Percentiles rank a stretch among this genome's conserved stretches.
Conservation (phyloP, 1,140 invertebrate species). For the Carposina sasakii region DNA sequence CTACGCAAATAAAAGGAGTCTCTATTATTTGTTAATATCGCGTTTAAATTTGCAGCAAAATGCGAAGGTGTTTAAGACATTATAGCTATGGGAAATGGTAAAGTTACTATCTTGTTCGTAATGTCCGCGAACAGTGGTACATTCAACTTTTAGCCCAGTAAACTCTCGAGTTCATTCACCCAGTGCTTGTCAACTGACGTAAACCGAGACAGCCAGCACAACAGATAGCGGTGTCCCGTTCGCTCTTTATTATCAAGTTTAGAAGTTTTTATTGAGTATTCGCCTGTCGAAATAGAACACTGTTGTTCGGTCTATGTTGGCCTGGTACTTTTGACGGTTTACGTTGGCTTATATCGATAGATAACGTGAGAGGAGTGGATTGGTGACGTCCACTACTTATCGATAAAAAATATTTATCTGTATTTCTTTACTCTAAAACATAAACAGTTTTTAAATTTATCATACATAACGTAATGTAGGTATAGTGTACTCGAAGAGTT, state of each 20-base stretch:
- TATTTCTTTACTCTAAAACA: too few relatives aligned
- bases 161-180: slow-evolving; percentile 71
- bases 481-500: too few relatives aligned
- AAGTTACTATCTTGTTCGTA: slow-evolving; percentile 72
- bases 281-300: slow-evolving; percentile 54
- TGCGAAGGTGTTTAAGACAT: slow-evolving; percentile 43
- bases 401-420: neutral
- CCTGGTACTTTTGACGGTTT: slow-evolving; percentile 65
- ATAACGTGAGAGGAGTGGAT: slow-evolving; percentile 35
- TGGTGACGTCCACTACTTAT: slow-evolving; percentile 24
- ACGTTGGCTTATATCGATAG: slow-evolving; percentile 65
- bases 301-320: slow-evolving; percentile 49
- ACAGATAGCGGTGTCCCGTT: slow-evolving; percentile 51
- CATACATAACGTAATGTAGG: too few relatives aligned
- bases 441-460: too few relatives aligned
- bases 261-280: slow-evolving; percentile 64
- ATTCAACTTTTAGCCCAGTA: slow-evolving; percentile 73
- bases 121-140: slow-evolving; percentile 71
- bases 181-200: slow-evolving; percentile 71
- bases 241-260: slow-evolving; percentile 54
- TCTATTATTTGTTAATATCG: slow-evolving; percentile 23
- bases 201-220: slow-evolving; percentile 47
- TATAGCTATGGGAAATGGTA: slow-evolving; percentile 44
- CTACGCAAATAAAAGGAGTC: slow-evolving; percentile 33
- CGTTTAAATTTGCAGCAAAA: slow-evolving; percentile 26